Evolutionary conservation across 2,113 vertebrate genomes (phyloP).

Genomic region (Mugil cephalus): DNA sequence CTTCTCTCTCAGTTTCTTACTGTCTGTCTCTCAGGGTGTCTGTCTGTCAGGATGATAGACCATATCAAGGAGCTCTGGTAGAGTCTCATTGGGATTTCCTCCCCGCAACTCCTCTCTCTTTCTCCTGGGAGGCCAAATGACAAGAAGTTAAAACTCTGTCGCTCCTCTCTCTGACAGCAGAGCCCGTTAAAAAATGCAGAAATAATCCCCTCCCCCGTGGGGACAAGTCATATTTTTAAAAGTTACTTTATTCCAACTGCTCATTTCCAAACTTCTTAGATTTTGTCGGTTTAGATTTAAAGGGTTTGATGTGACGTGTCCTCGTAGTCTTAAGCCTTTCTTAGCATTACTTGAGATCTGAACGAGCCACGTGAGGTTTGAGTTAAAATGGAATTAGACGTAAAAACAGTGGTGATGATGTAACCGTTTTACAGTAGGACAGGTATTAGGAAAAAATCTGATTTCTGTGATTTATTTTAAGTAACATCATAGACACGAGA

Average conservation of each 20-base stretch:
- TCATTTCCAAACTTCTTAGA: constrained; percentile 26
- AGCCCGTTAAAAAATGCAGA: constrained; percentile 36
- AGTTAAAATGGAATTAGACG: constrained; percentile 42
- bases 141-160: constrained; percentile 63
- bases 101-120: constrained; percentile 27
- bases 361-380: constrained; percentile 32
- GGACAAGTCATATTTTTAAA: constrained; percentile 21
- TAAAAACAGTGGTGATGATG: constrained; percentile 26
- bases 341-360: constrained; percentile 38
- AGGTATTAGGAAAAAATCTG: no score
- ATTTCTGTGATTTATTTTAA: background rate
- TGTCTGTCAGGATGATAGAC: constrained; percentile 48
- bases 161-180: constrained; percentile 51
- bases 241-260: constrained; percentile 28
- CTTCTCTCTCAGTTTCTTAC: constrained; percentile 19
- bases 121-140: constrained; percentile 53
- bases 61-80: constrained; percentile 35
- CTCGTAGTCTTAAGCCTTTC: constrained; percentile 22
- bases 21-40: constrained; percentile 36
- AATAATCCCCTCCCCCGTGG: constrained; percentile 62
- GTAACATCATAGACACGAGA: background rate
- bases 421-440: no score
- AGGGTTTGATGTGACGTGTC: constrained; percentile 7
- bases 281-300: constrained; percentile 47
- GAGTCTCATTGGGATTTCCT: constrained; percentile 56